phyloP scores from a whole-genome alignment of 1,140 invertebrate species.

The Grapholita molesta region DNA sequence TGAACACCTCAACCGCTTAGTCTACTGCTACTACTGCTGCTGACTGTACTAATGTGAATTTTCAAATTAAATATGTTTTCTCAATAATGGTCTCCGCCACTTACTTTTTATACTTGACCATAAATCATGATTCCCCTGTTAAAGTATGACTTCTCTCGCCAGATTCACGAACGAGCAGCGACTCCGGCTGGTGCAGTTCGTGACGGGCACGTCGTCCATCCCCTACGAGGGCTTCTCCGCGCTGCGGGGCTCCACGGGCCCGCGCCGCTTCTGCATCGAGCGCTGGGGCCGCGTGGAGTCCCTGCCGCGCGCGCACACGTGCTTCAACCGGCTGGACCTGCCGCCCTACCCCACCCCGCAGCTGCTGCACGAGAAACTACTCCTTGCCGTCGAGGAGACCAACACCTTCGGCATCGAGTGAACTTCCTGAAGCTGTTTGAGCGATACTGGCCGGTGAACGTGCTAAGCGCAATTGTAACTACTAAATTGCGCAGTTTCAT shows the following conservation, averaged over 20 bases:
- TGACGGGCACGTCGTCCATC: conserved; percentile 97
- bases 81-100: too few species aligned
- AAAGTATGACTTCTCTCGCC: conserved; percentile 20
- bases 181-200: conserved; percentile 95
- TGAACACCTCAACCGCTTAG: too few species aligned
- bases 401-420: conserved; percentile 99
- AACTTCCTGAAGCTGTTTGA: too few species aligned
- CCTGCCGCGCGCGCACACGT: conserved; percentile 97
- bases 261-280: conserved; percentile 98
- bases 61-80: too few species aligned
- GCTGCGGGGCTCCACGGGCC: conserved; percentile 95
- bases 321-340: conserved; percentile 97
- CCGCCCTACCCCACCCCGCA: conserved; percentile 97
- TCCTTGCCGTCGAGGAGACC: conserved; percentile 97
- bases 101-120: neutral
- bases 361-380: conserved; percentile 95
- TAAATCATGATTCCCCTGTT: neutral
- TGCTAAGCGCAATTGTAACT: too few species aligned
- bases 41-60: too few species aligned
- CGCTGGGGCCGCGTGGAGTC: conserved; percentile 98
- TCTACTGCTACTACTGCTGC: too few species aligned
- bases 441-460: neutral
- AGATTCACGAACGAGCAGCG: conserved; percentile 96
- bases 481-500: neutral
- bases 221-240: conserved; percentile 98